Evolutionary conservation across 2,888 invertebrate genomes (phyloP).

Genomic region (Drosophila ezoana): DNA sequence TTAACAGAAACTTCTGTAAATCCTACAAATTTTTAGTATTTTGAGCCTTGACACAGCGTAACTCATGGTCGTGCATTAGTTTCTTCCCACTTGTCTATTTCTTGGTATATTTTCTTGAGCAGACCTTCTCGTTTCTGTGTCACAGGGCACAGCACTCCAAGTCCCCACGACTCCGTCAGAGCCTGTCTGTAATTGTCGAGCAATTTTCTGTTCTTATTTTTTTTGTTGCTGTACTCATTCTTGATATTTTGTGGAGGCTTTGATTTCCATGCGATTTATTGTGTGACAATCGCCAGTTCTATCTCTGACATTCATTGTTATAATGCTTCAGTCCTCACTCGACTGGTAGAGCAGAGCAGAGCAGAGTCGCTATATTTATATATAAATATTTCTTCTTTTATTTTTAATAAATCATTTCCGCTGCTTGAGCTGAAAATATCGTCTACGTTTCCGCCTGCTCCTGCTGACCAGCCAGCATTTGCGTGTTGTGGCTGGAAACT

Average conservation of each 20-base stretch:
- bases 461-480: constrained; percentile 22
- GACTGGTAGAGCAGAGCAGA: constrained; percentile 42
- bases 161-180: not conserved
- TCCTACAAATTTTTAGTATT: no score
- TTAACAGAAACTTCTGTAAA: no score
- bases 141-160: constrained; percentile 19
- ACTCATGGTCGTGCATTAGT: not conserved
- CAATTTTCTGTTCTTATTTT: constrained; percentile 20
- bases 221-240: constrained; percentile 13
- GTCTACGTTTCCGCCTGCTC: constrained; percentile 58
- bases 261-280: constrained; percentile 65
- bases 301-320: constrained; percentile 58
- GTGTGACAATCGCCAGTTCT: constrained; percentile 67
- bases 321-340: constrained; percentile 47
- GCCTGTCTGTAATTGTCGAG: constrained; percentile 54
- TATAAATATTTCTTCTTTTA: constrained; percentile 23
- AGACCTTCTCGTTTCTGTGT: constrained; percentile 41
- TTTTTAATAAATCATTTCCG: constrained; percentile 81
- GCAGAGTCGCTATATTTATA: not conserved
- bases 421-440: constrained; percentile 72
- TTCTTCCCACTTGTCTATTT: constrained; percentile 10
- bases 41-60: no score
- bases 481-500: constrained; percentile 26
- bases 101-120: constrained; percentile 44
- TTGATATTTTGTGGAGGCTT: constrained; percentile 37